Base-by-base conservation (phyloP, 2,797 vertebrate species). In the Bryconaethiops microstoma region DNA sequence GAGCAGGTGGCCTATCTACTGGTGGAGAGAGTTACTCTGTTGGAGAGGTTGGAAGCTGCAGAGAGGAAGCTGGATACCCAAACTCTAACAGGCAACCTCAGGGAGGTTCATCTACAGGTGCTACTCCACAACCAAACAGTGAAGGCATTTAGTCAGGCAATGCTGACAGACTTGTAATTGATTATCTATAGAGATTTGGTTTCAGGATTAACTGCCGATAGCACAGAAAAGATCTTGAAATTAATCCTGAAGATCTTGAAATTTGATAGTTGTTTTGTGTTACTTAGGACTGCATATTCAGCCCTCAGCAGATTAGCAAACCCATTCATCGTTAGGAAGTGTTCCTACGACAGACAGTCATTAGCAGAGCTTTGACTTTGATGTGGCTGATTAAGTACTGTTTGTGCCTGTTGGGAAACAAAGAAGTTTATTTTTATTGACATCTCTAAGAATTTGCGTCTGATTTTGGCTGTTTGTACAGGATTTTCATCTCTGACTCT, bases 1-100 rank as follows among this genome's bases (percentile, higher is more conserved):
- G 96, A 97, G 71, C 96, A 97, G 90, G 93, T 96, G 7, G 94
- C 95, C 0, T 97, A 96, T 88, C 86, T 97, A 40, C 88, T 97
- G 87, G 95, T 95, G 65, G 96, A 97, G 83, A 93, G 95, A 73
- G 92, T 91, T 9, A 93, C 92, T 0, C 88, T 97, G 64, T 88
- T 96, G 83, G 95, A 94, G 81, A 94, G 94, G 81, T 88, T 96
- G 82, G 94, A 96, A 79, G 86, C 84, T 4, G 83, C 93, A 55
- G 95, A 95, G 80, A 90, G 89, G 85, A 95, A 92, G 74, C 69
- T 94, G 80, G 93, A 94, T 73, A 90, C 92, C 13, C 91, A 89
- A 71, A 91, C 85, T 72, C 88, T 87, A 17, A 54, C 81, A 0
- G 92, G 88, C 50, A 88, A 67, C 77, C 87, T 91, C 16, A 90